Evolutionary conservation across 2,113 vertebrate species (phyloP), one percentile per base, ranked within the genome.

Genomic region (Himantopus leucocephalus): DNA sequence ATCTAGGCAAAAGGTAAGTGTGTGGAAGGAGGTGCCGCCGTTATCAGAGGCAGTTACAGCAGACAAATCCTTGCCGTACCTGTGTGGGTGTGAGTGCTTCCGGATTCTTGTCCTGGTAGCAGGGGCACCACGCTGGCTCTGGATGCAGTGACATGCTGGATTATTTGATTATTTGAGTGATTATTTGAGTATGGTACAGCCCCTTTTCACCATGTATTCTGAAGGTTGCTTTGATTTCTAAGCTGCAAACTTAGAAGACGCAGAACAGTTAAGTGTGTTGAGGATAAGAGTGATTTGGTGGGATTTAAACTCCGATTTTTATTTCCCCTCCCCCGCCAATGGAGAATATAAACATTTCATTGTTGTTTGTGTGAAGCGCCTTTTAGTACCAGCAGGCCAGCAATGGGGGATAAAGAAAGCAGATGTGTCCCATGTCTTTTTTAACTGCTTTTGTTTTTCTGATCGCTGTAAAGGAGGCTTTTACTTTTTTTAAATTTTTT

Each of bases 371-470:
- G 67, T 88, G 66, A 91, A 92, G 86, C 6, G 83, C 68, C 85
- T 92, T 95, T 93, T 88, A 79, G 91, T 95, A 95, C 94, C 90
- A 96, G 90, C 83, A 85, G 59, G 68, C 47, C 81, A 73, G 88
- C 58, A 29, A 48, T 70, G 63, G 23, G 43, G 72, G 62, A 76
- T 85, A 63, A 91, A 96, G 91, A 56, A 96, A 94, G 90, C 93
- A 96, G 92, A 96, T 96, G 94, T 4, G 9, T 81, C 66, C 81
- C 43, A 1, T 94, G 77, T 77, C 71, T 95, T 92, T 96, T 96
- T 88, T 67, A 94, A 86, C 92, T 76, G 94, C 94, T 96, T 94
- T 96, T 96, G 85, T 97, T 95, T 93, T 75, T 79, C 92, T 94
- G 83, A 39, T 88, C 4, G 3, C 83, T 92, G 63, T 85, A 73